A percentile compares a stretch with the other conserved stretches of the same genome.
Conservation (phyloP, 2,888 invertebrate species). For the Dasypolia templi region DNA sequence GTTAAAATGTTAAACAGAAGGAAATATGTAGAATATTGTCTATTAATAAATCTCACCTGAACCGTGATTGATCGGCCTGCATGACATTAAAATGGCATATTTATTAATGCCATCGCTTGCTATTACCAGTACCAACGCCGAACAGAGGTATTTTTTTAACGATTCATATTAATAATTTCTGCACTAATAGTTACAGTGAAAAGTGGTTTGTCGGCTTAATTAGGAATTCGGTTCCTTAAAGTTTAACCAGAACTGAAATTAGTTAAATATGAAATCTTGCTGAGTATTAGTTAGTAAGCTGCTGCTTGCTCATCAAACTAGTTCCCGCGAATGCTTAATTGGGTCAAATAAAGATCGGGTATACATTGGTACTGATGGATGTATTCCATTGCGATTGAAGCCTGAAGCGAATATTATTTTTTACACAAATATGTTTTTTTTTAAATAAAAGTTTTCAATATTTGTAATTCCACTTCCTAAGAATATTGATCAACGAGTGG, state of each 20-base stretch:
- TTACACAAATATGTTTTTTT: neutral
- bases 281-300: neutral
- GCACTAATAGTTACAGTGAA: neutral
- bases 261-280: neutral
- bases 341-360: conserved; percentile 20
- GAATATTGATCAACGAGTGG: neutral
- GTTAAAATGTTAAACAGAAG: conserved; percentile 10
- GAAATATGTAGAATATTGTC: conserved; percentile 17
- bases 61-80: conserved; percentile 12
- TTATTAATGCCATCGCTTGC: conserved; percentile 27
- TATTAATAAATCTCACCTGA: conserved; percentile 41
- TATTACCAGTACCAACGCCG: conserved; percentile 16
- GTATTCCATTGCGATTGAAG: neutral
- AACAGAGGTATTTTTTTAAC: neutral
- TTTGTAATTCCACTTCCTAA: neutral
- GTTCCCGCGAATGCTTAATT: conserved; percentile 24
- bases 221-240: neutral
- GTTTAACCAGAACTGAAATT: neutral
- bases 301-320: neutral
- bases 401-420: conserved; percentile 17
- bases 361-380: conserved; percentile 6
- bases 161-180: neutral
- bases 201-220: neutral
- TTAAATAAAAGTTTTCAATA: neutral
- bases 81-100: conserved; percentile 34